Base-by-base conservation (phyloP, 1,140 invertebrate genomes). In the Achroia grisella region DNA sequence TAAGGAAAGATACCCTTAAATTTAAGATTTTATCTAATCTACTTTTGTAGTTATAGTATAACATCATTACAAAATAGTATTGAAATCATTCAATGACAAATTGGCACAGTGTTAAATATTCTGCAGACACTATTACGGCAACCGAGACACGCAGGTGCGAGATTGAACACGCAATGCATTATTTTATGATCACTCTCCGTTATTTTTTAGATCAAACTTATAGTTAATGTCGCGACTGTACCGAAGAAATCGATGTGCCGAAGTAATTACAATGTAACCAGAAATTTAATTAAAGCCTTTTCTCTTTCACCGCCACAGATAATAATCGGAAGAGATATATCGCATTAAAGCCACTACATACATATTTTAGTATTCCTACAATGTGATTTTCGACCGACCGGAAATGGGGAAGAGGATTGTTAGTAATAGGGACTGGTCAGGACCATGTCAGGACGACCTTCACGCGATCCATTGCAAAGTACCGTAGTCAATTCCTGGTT, bases 111-210 rank as follows among this genome's bases (percentile, higher is more conserved):
- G 23, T 37, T 36, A 8, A 29, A 39, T 39, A 29, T 14, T 36
- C 29, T 47, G 8, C 6, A 41, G n/a, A 17, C 15, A 23, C 17
- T 27, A 11, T 40, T 40, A 47, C 36, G 15, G 36, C 15, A 40
- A 23, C 17, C 13, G 35, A 37, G 35, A 15, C 46, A 57, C 50
- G 47, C 55, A 60, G 46, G 40, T 32, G 39, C 36, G 45, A 57
- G 58, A 58, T 40, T 40, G 51, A 35, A 47, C 56, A 62, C 55
- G 55, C 59, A 37, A 57, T 17, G 17, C 10, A 27, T 9, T n/a
- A n/a, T n/a, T n/a, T n/a, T 10, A 31, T 8, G 44, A 53, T 54
- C 43, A 58, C 44, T 54, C 48, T 56, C 53, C 52, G 40, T 54
- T 54, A 55, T 56, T 55, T 14, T 14, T 14, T 15, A 56, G 32